A percentile compares a stretch with the other conserved stretches of the same genome.
phyloP scores from a whole-genome alignment of 1,140 invertebrate species.

The Drosophila nigromelanica region DNA sequence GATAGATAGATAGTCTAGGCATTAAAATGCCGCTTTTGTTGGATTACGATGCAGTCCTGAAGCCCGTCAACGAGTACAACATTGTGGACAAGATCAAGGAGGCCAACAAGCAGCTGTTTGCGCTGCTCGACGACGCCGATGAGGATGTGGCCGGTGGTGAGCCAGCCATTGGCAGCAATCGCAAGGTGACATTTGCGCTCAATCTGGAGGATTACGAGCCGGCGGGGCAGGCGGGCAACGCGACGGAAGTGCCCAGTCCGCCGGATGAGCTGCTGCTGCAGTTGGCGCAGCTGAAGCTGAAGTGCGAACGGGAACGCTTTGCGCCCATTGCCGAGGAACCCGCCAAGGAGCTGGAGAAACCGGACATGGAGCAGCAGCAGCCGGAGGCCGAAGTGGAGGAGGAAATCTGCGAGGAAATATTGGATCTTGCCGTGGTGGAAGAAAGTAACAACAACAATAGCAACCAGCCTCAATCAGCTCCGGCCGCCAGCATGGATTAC shows the following conservation, averaged over 20 bases:
- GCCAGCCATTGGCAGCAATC: constrained; percentile 6
- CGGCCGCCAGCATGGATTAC: constrained; percentile 21
- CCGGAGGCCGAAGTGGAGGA: constrained; percentile 41
- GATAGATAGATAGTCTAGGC: constrained; percentile 5
- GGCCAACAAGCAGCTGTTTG: constrained; percentile 81
- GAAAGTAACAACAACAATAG: constrained; percentile 2
- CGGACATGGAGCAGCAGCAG: constrained; percentile 5
- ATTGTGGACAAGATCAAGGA: constrained; percentile 83
- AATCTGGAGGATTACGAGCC: constrained; percentile 81
- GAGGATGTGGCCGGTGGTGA: constrained; percentile 12
- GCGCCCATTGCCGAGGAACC: constrained; percentile 57
- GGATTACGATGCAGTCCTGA: constrained; percentile 74
- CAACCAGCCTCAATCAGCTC: neutral
- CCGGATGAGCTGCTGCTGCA: constrained; percentile 84
- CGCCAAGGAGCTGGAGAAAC: neutral
- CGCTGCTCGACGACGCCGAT: constrained; percentile 21
- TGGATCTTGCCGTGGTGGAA: constrained; percentile 60
- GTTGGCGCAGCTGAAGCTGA: constrained; percentile 86
- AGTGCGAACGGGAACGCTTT: constrained; percentile 22
- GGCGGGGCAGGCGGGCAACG: constrained; percentile 2
- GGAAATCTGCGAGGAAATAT: constrained; percentile 78
- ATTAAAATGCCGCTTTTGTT: constrained; percentile 60
- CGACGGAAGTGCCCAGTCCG: constrained; percentile 43
- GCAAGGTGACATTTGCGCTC: constrained; percentile 77
- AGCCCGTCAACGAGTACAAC: constrained; percentile 83